Base-by-base conservation (phyloP, 2,888 invertebrate genomes). In the Napeogenes inachia region DNA sequence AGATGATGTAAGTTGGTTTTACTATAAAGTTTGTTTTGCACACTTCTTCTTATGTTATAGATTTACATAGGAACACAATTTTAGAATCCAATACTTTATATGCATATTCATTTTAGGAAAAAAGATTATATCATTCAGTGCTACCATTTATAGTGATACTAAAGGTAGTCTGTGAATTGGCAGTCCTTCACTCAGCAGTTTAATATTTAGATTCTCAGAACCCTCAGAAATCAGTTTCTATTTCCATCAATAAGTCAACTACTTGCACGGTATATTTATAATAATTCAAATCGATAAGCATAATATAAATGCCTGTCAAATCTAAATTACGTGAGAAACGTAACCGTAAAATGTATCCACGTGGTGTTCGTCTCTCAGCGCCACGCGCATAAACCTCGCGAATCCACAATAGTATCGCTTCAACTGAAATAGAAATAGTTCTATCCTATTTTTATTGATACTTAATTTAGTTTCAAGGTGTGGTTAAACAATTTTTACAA, bases 1-100 rank as follows among this genome's bases (percentile, higher is more conserved):
- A 56, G 91, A 91, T 71, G 91, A 91, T 91, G 94, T 94, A 77
- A 91, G 92, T 81, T 65, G 21, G n/a, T n/a, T 4, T 32, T 30
- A 30, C 50, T 50, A 50, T 47, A 47, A 13, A 47, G 6, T 47
- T 6, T 47, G n/a, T 13, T 21, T 21, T 13, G 13, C 47, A n/a
- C n/a, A 35, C 4, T 35, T 42, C 10, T 42, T 10, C 5, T 42
- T 42, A 10, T 42, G 50, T 50, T 30, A 4, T 30, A 10, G 8
- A 10, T 30, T 8, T 2, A 50, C 8, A 50, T 4, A 30, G 50
- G 30, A 12, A 6, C 6, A 10, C 8, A 10, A 54, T 8, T 0
- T 32, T 32, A 5, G 13, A 30, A 54, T 33, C n/a, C 13, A 13
- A 30, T 33, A 13, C 47, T 13, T 46, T n/a, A 38, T 13, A 30